Evolutionary conservation across 2,113 vertebrate genomes (phyloP).

Genomic region (Megalops atlanticus): DNA sequence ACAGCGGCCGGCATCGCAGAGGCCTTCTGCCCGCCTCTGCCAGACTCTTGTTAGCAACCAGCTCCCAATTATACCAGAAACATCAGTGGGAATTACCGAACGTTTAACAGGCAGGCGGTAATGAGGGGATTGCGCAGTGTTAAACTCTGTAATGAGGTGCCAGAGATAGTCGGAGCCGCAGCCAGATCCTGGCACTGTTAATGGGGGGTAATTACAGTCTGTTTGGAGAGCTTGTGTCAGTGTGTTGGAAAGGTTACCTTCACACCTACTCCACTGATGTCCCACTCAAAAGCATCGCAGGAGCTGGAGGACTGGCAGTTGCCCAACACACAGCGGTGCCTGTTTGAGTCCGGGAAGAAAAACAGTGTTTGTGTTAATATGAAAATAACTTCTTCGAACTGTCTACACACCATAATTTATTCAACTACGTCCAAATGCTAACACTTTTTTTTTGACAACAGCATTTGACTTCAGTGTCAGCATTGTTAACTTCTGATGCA

Average conservation of each 20-base stretch:
- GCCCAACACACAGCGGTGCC: background rate
- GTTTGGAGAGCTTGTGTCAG: slow-evolving; percentile 48
- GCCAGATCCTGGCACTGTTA: slow-evolving; percentile 63
- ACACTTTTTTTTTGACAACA: background rate
- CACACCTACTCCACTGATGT: slow-evolving; percentile 49
- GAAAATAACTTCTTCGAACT: too few relatives aligned
- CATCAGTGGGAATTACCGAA: slow-evolving; percentile 43
- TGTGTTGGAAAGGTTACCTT: slow-evolving; percentile 61
- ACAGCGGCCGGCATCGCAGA: background rate
- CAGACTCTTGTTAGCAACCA: slow-evolving; percentile 54
- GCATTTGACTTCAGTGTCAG: too few relatives aligned
- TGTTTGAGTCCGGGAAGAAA: background rate
- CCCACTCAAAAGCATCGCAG: slow-evolving; percentile 3
- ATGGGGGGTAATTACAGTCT: slow-evolving; percentile 75
- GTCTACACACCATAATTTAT: too few relatives aligned
- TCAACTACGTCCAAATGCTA: background rate
- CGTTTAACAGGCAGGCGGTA: slow-evolving; percentile 74
- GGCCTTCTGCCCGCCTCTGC: background rate
- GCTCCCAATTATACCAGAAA: slow-evolving; percentile 44
- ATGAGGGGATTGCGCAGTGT: slow-evolving; percentile 61
- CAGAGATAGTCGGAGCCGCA: slow-evolving; percentile 55
- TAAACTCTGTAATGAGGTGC: slow-evolving; percentile 68
- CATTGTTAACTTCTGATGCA: too few relatives aligned
- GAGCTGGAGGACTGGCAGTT: background rate
- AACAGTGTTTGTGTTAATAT: background rate